These are phyloP conservation scores for Drosophila fulvimacula DNA, from an alignment of 2,888 invertebrate species.

Conservation along the genomic window DNA sequence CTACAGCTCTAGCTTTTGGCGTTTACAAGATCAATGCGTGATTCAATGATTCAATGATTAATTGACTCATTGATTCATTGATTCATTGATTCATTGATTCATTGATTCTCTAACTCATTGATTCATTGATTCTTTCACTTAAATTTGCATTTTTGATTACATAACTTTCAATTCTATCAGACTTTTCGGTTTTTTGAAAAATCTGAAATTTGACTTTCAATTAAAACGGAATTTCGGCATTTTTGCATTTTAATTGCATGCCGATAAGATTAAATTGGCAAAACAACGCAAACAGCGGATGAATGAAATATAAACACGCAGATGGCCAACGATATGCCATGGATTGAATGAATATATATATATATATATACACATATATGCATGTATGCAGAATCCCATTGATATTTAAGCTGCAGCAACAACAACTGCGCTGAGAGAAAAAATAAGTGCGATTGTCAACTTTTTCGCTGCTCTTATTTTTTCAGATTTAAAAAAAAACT, in stretches of 20 bases:
- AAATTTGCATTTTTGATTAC: neutral
- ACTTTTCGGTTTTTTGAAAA: constrained; percentile 6
- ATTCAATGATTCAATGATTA: neutral
- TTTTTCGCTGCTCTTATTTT: constrained; percentile 61
- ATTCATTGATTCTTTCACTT: too few relatives aligned
- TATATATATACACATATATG: neutral
- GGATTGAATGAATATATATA: constrained; percentile 19
- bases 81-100: neutral
- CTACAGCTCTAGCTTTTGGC: too few relatives aligned
- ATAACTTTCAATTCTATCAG: neutral
- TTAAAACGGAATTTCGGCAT: constrained; percentile 57
- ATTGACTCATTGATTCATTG: neutral
- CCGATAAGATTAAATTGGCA: constrained; percentile 66
- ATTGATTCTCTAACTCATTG: neutral
- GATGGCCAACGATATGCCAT: constrained; percentile 55
- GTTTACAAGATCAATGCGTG: too few relatives aligned
- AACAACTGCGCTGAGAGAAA: constrained; percentile 36
- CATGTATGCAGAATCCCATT: constrained; percentile 44
- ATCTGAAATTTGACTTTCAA: constrained; percentile 35
- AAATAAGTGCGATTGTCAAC: constrained; percentile 55
- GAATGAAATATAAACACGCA: constrained; percentile 64
- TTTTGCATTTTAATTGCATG: constrained; percentile 72
- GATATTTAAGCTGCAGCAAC: constrained; percentile 67
- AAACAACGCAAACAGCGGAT: constrained; percentile 35
- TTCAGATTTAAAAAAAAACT: constrained; percentile 71